phyloP scores from a whole-genome alignment of 2,888 invertebrate genomes.

The Phortica okadai region DNA sequence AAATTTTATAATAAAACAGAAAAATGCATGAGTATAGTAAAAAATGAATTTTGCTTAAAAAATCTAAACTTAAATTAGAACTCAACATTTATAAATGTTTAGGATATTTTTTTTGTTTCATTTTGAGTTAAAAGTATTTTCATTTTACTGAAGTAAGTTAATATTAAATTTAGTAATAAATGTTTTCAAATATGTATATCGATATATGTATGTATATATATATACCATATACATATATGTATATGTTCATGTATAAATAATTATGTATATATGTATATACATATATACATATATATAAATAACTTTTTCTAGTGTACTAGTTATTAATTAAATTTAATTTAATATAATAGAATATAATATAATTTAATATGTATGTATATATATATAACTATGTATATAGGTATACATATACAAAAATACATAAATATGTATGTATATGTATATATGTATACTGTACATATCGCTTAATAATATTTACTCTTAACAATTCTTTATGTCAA shows the following conservation, averaged over 20 bases:
- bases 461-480: slow-evolving; percentile 51
- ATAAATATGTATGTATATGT: slow-evolving; percentile 22
- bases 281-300: slow-evolving; percentile 58
- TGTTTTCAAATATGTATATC: slow-evolving; percentile 45
- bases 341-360: slow-evolving; percentile 37
- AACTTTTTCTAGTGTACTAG: slow-evolving; percentile 68
- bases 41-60: too few relatives aligned
- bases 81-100: too few relatives aligned
- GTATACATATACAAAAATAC: slow-evolving; percentile 5
- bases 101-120: slow-evolving; percentile 19
- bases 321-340: slow-evolving; percentile 45
- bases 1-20: too few relatives aligned
- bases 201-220: slow-evolving; percentile 50
- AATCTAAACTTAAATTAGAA: too few relatives aligned
- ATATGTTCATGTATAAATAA: slow-evolving; percentile 32
- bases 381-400: slow-evolving; percentile 45
- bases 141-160: slow-evolving; percentile 39
- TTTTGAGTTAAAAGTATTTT: slow-evolving; percentile 33
- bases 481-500: slow-evolving; percentile 36
- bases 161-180: slow-evolving; percentile 33
- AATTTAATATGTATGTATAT: slow-evolving; percentile 45
- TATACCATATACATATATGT: slow-evolving; percentile 36
- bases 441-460: slow-evolving; percentile 40
- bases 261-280: slow-evolving; percentile 16
- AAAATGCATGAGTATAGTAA: too few relatives aligned